Base-by-base conservation (phyloP, 2,797 vertebrate species). In the Buceros bicornis region DNA sequence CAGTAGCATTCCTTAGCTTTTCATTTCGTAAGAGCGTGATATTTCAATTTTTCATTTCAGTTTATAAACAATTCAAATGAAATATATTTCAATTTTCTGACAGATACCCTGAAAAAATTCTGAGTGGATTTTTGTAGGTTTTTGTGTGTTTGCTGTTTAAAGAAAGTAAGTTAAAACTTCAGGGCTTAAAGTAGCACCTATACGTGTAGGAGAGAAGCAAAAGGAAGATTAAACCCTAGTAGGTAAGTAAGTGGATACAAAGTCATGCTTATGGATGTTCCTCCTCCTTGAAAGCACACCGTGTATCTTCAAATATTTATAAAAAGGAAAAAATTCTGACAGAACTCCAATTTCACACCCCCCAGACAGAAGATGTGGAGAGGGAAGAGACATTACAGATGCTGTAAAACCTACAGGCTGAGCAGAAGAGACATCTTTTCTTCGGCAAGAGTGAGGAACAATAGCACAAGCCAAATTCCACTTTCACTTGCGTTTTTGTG, bases 21-120 rank as follows among this genome's bases (percentile, higher is more conserved):
- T 58, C 0, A 0, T 87, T 80, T 48, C 21, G 12, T 12, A 13
- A 51, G 6, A 50, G 7, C 11, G 15, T 0, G 4, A 11, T 61
- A 71, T 61, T 45, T 87, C 20, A 66, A 18, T 4, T 76, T 74
- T 61, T 60, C 11, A 54, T 78, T 74, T 57, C 17, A 33, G 66
- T 40, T 82, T 80, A 35, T 51, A 67, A 86, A 83, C 28, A 42
- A 66, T 33, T 40, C n/a, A 73, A 91, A 77, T 60, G 6, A 11
- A 56, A 92, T 65, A 60, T 67, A 77, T 19, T 79, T 81, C 53
- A 14, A 22, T 76, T 79, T 87, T 82, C 29, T 45, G 11, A 45
- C 28, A 33, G 31, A 16, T 48, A 33, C 45, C 62, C 18, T 10
- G 54, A 28, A 25, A 58, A 10, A 64, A 72, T 54, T 84, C 20